These are phyloP conservation scores for Dicyrtomina minuta DNA, from an alignment of 2,888 invertebrate species.

Conservation along the genomic window DNA sequence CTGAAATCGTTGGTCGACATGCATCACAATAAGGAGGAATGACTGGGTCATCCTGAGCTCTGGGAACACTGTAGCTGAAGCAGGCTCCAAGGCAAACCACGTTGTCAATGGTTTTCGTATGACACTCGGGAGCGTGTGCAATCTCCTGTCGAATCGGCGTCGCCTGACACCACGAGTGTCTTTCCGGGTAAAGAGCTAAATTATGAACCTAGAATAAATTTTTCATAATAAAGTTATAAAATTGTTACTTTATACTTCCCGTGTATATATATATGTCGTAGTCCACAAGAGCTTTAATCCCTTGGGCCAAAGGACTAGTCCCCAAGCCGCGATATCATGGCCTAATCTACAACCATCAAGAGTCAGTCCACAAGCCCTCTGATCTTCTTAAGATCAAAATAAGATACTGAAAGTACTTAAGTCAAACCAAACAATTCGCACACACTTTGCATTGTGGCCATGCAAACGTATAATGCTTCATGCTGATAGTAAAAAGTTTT, in stretches of 20 bases:
- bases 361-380: too few species aligned
- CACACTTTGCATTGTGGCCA: too few species aligned
- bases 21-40: slow-evolving; percentile 70
- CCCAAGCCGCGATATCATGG: too few species aligned
- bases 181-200: slow-evolving; percentile 69
- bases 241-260: background rate
- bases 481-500: too few species aligned
- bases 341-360: too few species aligned
- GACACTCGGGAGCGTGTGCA: slow-evolving; percentile 64
- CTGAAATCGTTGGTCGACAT: slow-evolving; percentile 66
- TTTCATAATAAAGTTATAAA: slow-evolving; percentile 2
- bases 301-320: too few species aligned
- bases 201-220: slow-evolving; percentile 64
- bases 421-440: too few species aligned
- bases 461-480: too few species aligned
- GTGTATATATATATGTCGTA: too few species aligned
- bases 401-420: too few species aligned
- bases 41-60: slow-evolving; percentile 65
- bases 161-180: slow-evolving; percentile 71
- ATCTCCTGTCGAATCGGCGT: slow-evolving; percentile 70
- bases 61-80: slow-evolving; percentile 69
- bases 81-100: slow-evolving; percentile 72
- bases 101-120: slow-evolving; percentile 67
- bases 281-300: too few species aligned
- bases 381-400: too few species aligned